phyloP scores from a whole-genome alignment of 2,113 vertebrate species.

The Poeciliopsis turrubarensis region DNA sequence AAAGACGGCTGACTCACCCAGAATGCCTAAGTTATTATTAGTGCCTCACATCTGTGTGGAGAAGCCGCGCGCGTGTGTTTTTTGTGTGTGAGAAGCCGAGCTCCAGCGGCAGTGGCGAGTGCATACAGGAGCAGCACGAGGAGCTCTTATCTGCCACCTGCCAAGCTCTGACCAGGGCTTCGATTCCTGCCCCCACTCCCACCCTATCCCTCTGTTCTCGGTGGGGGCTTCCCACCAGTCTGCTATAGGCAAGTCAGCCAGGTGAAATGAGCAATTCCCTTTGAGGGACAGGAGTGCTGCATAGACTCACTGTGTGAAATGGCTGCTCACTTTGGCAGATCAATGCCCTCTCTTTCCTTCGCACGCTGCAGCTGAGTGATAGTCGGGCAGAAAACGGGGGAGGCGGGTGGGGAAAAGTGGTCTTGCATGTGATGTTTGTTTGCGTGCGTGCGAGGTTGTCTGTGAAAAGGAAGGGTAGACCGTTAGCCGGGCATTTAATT shows the following conservation, averaged over 20 bases:
- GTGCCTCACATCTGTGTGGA: conserved; percentile 57
- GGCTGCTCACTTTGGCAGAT: conserved; percentile 76
- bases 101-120: conserved; percentile 23
- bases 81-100: conserved; percentile 19
- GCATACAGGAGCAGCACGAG: conserved; percentile 48
- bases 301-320: conserved; percentile 62
- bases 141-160: conserved; percentile 68
- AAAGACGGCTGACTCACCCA: conserved; percentile 68
- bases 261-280: conserved; percentile 77
- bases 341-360: conserved; percentile 66
- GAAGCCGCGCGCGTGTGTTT: conserved; percentile 33
- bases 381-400: conserved; percentile 48
- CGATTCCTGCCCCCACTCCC: conserved; percentile 37
- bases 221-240: conserved; percentile 49
- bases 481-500: conserved; percentile 73
- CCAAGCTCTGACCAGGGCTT: conserved; percentile 62
- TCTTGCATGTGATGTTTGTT: conserved; percentile 20
- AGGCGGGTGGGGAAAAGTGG: neutral
- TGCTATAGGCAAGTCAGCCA: conserved; percentile 55
- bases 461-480: conserved; percentile 7
- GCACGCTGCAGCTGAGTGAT: conserved; percentile 64
- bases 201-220: conserved; percentile 18
- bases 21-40: conserved; percentile 71
- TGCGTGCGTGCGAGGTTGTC: conserved; percentile 31
- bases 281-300: conserved; percentile 64